Conservation (phyloP, 2,888 invertebrate species). For the Megastigmus dorsalis region DNA sequence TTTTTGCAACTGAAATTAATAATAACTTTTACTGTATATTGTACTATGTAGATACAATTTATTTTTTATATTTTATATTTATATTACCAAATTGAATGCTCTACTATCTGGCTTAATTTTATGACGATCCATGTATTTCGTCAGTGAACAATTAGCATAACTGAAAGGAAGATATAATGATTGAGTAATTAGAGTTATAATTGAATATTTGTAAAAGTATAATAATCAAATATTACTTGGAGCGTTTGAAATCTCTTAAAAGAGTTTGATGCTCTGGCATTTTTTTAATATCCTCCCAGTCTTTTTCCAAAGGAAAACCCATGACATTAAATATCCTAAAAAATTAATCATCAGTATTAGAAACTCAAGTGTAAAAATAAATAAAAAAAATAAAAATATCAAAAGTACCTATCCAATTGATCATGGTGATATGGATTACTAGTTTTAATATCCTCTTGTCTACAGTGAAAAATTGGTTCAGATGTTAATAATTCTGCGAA, state of each 20-base stretch:
- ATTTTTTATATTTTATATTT: constrained; percentile 2
- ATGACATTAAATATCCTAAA: constrained; percentile 97
- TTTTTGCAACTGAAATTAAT: constrained; percentile 80
- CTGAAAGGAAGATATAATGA: constrained; percentile 74
- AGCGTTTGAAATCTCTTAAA: constrained; percentile 95
- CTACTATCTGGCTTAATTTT: constrained; percentile 96
- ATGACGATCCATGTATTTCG: constrained; percentile 96
- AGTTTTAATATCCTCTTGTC: constrained; percentile 99
- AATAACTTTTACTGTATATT: not conserved
- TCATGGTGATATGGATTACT: constrained; percentile 99
- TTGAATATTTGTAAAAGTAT: not conserved
- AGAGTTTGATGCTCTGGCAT: constrained; percentile 99
- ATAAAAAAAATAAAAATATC: constrained; percentile 25
- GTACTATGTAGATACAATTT: not conserved
- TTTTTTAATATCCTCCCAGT: constrained; percentile 98
- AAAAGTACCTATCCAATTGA: constrained; percentile 86
- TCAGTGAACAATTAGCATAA: constrained; percentile 90
- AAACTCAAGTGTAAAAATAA: too few species aligned
- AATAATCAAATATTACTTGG: constrained; percentile 80
- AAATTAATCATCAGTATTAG: constrained; percentile 13
- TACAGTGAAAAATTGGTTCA: constrained; percentile 99
- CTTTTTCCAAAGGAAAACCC: constrained; percentile 98
- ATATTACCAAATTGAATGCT: constrained; percentile 85
- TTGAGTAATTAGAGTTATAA: constrained; percentile 2
- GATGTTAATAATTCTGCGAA: constrained; percentile 99